Base-by-base conservation (phyloP, 2,113 vertebrate species). In the Pomatorhinus ruficollis region DNA sequence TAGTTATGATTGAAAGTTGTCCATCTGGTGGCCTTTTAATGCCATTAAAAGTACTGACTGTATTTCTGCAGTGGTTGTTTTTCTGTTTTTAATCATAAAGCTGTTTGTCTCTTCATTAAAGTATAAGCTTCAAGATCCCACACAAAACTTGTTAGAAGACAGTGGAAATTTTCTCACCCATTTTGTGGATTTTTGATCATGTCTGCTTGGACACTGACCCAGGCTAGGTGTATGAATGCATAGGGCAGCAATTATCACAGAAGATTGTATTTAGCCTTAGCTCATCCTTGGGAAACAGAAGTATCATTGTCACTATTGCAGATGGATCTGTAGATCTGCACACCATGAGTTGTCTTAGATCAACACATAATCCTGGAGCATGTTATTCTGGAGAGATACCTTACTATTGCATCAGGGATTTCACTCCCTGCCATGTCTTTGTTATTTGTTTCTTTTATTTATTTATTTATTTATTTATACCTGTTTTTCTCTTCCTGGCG, bases 241-340 rank as follows among this genome's bases (percentile, higher is more conserved):
- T 27, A 42, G 2, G 8, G 64, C 40, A 71, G 47, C 53, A 85
- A 6, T 91, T 83, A 83, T 23, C 88, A 25, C 2, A 52, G 40
- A 52, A 75, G 63, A 81, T 66, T 66, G 28, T 49, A 14, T 61
- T 71, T 72, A 50, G 61, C 77, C 78, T 54, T 76, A 76, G 81
- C 53, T 93, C 74, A 89, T 80, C 89, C 86, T 94, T 95, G 87
- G 42, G 50, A 93, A 94, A 76, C 31, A 86, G 83, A 93, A 69
- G 49, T 60, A 76, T 85, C 18, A 0, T 50, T 94, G 91, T 93
- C 93, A 79, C 87, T 81, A 82, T 91, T 77, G 35, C 65, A 87
- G 83, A 76, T 91, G 78, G 74, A 72, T 96, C 93, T 87, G 65
- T 57, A 89, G 69, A 94, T 96, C 49, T 79, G 37, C n/a, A 60